A percentile compares a stretch with the other conserved stretches of the same genome.
Evolutionary conservation across 2,797 vertebrate genomes (phyloP).

Genomic region (Trachops cirrhosus): DNA sequence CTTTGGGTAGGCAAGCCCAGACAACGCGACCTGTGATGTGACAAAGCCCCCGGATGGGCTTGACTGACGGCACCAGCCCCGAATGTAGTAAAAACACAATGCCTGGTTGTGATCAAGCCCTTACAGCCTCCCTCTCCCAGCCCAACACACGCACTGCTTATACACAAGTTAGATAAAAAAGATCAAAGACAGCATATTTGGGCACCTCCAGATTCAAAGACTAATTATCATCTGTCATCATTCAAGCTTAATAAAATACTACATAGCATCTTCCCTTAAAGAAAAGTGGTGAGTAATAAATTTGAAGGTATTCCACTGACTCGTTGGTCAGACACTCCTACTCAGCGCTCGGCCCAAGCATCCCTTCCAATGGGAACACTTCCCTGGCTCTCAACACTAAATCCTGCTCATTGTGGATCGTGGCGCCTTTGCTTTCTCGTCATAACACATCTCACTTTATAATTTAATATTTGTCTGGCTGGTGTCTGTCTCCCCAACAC

Average conservation of each 20-base stretch:
- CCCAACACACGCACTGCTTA: not conserved
- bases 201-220: constrained; percentile 28
- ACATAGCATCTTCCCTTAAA: not conserved
- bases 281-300: not conserved
- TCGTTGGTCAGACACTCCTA: not conserved
- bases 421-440: not conserved
- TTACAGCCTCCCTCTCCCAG: not conserved
- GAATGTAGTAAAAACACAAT: not conserved
- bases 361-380: not conserved
- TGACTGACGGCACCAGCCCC: constrained; percentile 41
- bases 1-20: constrained; percentile 61
- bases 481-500: not conserved
- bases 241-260: constrained; percentile 48
- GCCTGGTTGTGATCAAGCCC: not conserved
- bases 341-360: not conserved
- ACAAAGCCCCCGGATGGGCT: constrained; percentile 57
- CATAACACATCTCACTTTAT: not conserved
- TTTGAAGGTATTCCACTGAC: not conserved
- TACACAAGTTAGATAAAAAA: not conserved
- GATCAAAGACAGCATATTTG: not conserved
- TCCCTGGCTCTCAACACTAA: not conserved
- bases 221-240: constrained; percentile 49
- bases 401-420: rapidly evolving
- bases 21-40: constrained; percentile 35
- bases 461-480: not conserved